Evolutionary conservation across 2,113 vertebrate species (phyloP).

Genomic region (Sylvilagus bachmani): DNA sequence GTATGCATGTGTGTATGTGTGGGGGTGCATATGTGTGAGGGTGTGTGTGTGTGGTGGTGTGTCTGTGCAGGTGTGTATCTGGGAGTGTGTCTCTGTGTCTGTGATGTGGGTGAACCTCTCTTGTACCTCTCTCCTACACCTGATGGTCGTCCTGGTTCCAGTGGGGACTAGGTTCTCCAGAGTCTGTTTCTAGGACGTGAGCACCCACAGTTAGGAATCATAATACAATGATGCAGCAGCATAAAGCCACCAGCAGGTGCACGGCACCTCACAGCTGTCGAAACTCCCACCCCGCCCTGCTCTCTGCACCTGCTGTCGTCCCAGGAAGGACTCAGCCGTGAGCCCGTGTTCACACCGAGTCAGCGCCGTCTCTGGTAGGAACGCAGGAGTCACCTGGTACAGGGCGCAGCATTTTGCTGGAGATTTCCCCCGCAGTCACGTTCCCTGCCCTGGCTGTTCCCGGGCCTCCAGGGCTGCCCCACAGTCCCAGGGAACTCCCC

Average conservation of each 20-base stretch:
- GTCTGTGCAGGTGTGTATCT: too few species aligned
- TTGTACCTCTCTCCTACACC: background rate
- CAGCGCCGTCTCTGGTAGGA: background rate
- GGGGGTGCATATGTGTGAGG: background rate
- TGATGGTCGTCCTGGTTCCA: background rate
- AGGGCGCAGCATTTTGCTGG: background rate
- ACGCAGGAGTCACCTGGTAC: rapidly evolving
- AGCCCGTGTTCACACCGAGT: background rate
- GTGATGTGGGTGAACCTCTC: background rate
- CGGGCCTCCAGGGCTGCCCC: too few species aligned
- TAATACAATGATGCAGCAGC: background rate
- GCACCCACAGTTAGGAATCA: background rate
- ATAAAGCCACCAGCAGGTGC: too few species aligned
- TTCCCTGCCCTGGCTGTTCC: background rate
- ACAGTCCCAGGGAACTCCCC: too few species aligned
- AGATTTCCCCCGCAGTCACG: background rate
- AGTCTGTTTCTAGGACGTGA: background rate
- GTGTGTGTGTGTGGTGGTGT: too few species aligned
- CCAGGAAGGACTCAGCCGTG: background rate
- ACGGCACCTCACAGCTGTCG: background rate
- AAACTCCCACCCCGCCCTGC: background rate
- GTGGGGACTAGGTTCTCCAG: background rate
- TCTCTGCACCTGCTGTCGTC: background rate
- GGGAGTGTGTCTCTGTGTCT: background rate
- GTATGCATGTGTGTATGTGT: too few species aligned